Base-by-base conservation (phyloP, 23 tunicate species). In the Ascidia mentula region DNA sequence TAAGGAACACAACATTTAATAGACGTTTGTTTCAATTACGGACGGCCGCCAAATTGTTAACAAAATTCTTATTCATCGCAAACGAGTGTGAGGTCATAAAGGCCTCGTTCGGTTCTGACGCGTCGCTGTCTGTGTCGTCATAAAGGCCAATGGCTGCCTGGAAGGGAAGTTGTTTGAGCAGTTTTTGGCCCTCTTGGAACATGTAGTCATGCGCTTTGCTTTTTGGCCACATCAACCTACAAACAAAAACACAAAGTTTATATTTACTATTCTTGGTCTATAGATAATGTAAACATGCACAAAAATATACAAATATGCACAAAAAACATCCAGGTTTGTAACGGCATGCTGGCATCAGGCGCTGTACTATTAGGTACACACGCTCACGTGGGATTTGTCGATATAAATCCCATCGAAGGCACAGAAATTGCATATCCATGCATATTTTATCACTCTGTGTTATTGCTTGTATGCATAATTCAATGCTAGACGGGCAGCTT, bases 211-310 rank as follows among this genome's bases (percentile, higher is more conserved):
- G 80, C 0, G 90, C 85, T 74, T 80, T 77, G 73, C 90, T 86
- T 79, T 74, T 72, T 24, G 90, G 90, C 90, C 90, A 86, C 90
- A 86, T 86, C 59, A 86, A 73, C 65, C 90, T 86, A 40, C 32
- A 34, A 80, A 12, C 35, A n/a, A n/a, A n/a, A n/a, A n/a, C n/a
- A n/a, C n/a, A n/a, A n/a, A n/a, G n/a, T n/a, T n/a, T n/a, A n/a
- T n/a, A n/a, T n/a, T n/a, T n/a, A n/a, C n/a, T n/a, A n/a, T n/a
- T n/a, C n/a, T n/a, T n/a, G n/a, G n/a, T n/a, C n/a, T n/a, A n/a
- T n/a, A n/a, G n/a, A n/a, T n/a, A n/a, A n/a, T n/a, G n/a, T n/a
- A n/a, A n/a, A n/a, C n/a, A n/a, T n/a, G n/a, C n/a, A n/a, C n/a
- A n/a, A n/a, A n/a, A n/a, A n/a, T n/a, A n/a, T n/a, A n/a, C n/a